These are phyloP conservation scores for Trematomus loennbergii DNA, from an alignment of 2,113 vertebrate genomes.

Conservation along the genomic window DNA sequence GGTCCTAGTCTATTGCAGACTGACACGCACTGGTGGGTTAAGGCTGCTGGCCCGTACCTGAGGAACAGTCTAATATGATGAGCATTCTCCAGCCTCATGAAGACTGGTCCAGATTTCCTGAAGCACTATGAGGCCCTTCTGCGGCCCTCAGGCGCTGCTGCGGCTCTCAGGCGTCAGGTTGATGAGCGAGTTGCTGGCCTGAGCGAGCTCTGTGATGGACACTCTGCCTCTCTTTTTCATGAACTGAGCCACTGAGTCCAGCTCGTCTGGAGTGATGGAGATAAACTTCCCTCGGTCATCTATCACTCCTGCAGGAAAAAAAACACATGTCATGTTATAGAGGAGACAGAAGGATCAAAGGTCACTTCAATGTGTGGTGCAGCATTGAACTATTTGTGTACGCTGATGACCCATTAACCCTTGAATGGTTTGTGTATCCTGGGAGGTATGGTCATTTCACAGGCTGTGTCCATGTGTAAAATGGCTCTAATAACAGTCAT, in stretches of 20 bases:
- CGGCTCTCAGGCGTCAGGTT: constrained; percentile 85
- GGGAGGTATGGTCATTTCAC: no score
- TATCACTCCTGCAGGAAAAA: constrained; percentile 89
- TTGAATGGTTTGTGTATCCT: no score
- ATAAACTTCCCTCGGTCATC: constrained; percentile 99
- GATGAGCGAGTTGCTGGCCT: constrained; percentile 94
- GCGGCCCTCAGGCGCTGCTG: constrained; percentile 62
- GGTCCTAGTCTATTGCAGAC: no score
- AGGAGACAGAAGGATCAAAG: not conserved
- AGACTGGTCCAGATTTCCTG: not conserved
- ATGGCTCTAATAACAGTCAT: no score
- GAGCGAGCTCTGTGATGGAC: constrained; percentile 93
- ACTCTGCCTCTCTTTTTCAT: constrained; percentile 92
- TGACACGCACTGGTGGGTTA: no score
- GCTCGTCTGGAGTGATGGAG: constrained; percentile 93
- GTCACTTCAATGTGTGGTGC: no score
- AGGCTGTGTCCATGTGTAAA: no score
- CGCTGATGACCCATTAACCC: no score
- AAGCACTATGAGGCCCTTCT: not conserved
- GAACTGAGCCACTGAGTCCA: constrained; percentile 90
- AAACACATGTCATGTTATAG: not conserved
- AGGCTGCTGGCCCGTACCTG: no score
- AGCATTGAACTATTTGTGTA: no score
- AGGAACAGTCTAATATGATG: no score
- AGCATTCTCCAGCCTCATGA: not conserved